Conservation (phyloP, 2,113 vertebrate species). For the Oryctolagus cuniculus region mOryCun1.1 NC_091437.1:25243501-25244000, state of each 20-base stretch:
- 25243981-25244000: not conserved
- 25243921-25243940: not conserved
- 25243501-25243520: too few relatives aligned
- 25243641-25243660: not conserved
- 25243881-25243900: fast-evolving
- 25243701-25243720: too few relatives aligned
- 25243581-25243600: not conserved
- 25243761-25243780: not conserved
- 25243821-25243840: not conserved
- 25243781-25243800: not conserved
- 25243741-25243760: not conserved
- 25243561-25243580: too few relatives aligned
- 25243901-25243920: fast-evolving
- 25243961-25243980: not conserved
- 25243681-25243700: not conserved
- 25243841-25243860: not conserved
- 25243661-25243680: not conserved
- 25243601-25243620: not conserved
- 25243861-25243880: not conserved
- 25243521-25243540: too few relatives aligned
- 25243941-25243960: not conserved
- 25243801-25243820: not conserved
- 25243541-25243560: not conserved
- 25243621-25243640: not conserved
- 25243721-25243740: not conserved